Percentiles rank a stretch among this genome's conserved stretches.
These are phyloP conservation scores for Chrysocyon brachyurus DNA, from an alignment of 2,797 vertebrate species.

Conservation along the genomic window DNA sequence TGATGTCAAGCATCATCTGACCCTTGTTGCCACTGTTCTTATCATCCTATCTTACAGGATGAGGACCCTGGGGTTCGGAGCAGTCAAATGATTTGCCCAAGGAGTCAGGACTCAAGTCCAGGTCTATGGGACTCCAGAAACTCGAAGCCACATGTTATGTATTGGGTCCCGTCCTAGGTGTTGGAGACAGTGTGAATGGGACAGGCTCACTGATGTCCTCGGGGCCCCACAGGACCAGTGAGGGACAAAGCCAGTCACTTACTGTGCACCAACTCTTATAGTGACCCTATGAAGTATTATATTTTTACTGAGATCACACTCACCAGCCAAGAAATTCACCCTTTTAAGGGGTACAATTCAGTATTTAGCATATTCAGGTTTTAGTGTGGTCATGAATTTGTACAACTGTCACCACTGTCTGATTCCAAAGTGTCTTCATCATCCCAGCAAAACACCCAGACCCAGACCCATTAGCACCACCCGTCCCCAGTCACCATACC, in stretches of 20 bases:
- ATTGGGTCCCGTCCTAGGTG: not conserved
- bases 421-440: not conserved
- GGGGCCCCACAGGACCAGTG: not conserved
- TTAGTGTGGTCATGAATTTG: not conserved
- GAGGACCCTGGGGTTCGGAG: not conserved
- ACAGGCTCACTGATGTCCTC: not conserved
- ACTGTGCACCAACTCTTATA: not conserved
- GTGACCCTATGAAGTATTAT: not conserved
- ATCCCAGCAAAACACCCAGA: not conserved
- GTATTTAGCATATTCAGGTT: not conserved
- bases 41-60: not conserved
- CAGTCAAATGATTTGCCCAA: not conserved
- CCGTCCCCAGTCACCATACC: rapidly evolving
- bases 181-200: not conserved
- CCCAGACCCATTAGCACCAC: not conserved
- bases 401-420: not conserved
- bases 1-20: not conserved
- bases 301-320: not conserved
- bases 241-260: not conserved
- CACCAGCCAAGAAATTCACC: not conserved
- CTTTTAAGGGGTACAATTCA: not conserved
- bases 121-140: not conserved
- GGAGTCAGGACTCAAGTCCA: not conserved
- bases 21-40: not conserved
- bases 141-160: not conserved